These are phyloP conservation scores for Himalopsyche japonica DNA, from an alignment of 2,888 invertebrate genomes.

Conservation along the genomic window DNA sequence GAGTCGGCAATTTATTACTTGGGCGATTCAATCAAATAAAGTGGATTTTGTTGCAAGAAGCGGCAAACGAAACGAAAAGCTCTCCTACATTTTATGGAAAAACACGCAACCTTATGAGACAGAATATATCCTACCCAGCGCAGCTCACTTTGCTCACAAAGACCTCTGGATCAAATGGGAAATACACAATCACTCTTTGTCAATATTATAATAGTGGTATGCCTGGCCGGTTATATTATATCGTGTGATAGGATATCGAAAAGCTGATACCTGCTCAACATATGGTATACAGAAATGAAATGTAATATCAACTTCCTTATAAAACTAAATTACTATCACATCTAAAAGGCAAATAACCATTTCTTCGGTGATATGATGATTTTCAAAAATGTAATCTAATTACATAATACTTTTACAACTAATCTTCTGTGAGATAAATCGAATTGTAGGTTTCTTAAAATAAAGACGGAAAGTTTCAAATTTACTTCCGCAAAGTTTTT, in stretches of 20 bases:
- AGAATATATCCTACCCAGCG: neutral
- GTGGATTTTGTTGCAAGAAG: conserved; percentile 18
- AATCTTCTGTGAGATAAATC: no score
- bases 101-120: neutral
- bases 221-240: neutral
- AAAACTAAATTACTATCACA: neutral
- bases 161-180: conserved; percentile 1
- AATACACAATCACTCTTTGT: conserved; percentile 1
- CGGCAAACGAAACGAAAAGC: neutral
- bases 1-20: conserved; percentile 17
- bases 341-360: neutral
- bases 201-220: neutral
- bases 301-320: neutral
- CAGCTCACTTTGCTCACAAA: neutral
- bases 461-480: no score
- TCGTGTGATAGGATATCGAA: neutral
- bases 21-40: conserved; percentile 28
- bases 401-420: neutral
- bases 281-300: no score
- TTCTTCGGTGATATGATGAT: neutral
- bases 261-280: neutral
- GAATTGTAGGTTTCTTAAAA: no score
- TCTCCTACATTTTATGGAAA: neutral
- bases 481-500: no score
- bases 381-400: neutral